These are phyloP conservation scores for Anoplius nigerrimus DNA, from an alignment of 2,888 invertebrate species.

Conservation along the genomic window DNA sequence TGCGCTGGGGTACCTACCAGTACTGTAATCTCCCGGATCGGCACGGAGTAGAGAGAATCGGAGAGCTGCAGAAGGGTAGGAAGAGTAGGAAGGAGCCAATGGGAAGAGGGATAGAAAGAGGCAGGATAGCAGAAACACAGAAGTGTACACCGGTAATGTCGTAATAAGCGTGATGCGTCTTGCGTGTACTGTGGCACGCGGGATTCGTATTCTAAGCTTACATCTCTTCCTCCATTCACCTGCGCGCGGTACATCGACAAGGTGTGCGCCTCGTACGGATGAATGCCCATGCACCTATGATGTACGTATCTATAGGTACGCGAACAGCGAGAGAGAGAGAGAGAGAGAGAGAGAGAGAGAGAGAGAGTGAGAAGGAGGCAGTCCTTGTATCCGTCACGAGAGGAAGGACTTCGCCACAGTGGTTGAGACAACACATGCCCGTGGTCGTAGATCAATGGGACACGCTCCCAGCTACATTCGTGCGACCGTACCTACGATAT, in stretches of 20 bases:
- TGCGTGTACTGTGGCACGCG: constrained; percentile 30
- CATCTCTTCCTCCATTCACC: constrained; percentile 39
- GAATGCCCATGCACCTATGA: constrained; percentile 16
- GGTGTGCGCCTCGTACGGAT: constrained; percentile 13
- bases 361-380: not conserved
- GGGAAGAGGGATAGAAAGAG: too few species aligned
- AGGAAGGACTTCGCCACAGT: constrained; percentile 26
- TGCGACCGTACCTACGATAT: constrained; percentile 35
- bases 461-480: constrained; percentile 53
- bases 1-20: too few species aligned
- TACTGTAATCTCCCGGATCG: too few species aligned
- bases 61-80: too few species aligned
- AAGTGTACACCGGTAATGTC: constrained; percentile 29
- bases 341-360: constrained; percentile 1
- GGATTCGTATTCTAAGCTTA: constrained; percentile 14
- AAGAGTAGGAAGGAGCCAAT: too few species aligned
- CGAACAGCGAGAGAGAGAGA: too few species aligned
- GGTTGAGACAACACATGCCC: constrained; percentile 41
- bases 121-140: too few species aligned
- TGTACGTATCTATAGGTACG: constrained; percentile 14
- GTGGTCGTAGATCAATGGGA: constrained; percentile 60
- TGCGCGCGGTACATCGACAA: constrained; percentile 30
- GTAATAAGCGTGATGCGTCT: constrained; percentile 40
- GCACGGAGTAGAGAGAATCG: too few species aligned
- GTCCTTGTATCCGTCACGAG: not conserved